phyloP scores from a whole-genome alignment of 2,888 invertebrate genomes.

The Amblyjoppa proteus region DNA sequence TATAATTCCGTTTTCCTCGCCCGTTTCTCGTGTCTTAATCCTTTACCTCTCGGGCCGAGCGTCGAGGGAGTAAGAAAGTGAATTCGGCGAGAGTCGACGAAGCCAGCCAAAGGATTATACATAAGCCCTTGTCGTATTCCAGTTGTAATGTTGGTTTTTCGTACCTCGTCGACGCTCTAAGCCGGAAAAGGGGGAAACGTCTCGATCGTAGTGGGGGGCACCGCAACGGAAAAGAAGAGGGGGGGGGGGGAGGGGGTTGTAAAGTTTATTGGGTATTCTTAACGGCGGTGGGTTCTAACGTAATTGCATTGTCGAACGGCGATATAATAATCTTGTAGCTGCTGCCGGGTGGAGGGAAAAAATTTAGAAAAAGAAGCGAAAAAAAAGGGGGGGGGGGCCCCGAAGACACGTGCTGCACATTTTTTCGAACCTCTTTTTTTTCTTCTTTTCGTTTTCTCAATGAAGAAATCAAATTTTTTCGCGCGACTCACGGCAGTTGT shows the following conservation, averaged over 20 bases:
- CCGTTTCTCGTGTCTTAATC: slow-evolving; percentile 58
- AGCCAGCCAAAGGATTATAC: slow-evolving; percentile 67
- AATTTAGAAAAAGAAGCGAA: neutral
- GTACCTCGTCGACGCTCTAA: slow-evolving; percentile 22
- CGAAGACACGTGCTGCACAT: neutral
- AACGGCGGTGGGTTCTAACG: slow-evolving; percentile 71
- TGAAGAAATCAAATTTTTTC: slow-evolving; percentile 53
- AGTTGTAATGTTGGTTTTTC: slow-evolving; percentile 34
- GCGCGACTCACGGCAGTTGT: neutral
- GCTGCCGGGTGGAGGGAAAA: slow-evolving; percentile 18
- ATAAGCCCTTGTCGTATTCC: slow-evolving; percentile 48
- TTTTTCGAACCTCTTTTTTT: neutral
- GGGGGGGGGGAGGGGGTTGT: slow-evolving; percentile 51
- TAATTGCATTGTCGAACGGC: slow-evolving; percentile 69
- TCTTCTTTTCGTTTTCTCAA: slow-evolving; percentile 5
- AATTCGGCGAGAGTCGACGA: slow-evolving; percentile 58
- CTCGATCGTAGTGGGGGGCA: neutral
- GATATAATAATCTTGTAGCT: slow-evolving; percentile 58
- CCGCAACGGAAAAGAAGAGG: neutral
- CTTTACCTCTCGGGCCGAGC: slow-evolving; percentile 53
- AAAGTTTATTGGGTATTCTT: slow-evolving; percentile 73
- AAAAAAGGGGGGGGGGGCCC: neutral
- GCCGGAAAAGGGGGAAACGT: slow-evolving; percentile 25
- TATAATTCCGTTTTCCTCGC: slow-evolving; percentile 52
- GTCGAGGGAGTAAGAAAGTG: slow-evolving; percentile 45